A percentile compares a stretch with the other conserved stretches of the same genome.
These are phyloP conservation scores for Agelastica alni DNA, from an alignment of 2,888 invertebrate genomes.

Conservation along the genomic window DNA sequence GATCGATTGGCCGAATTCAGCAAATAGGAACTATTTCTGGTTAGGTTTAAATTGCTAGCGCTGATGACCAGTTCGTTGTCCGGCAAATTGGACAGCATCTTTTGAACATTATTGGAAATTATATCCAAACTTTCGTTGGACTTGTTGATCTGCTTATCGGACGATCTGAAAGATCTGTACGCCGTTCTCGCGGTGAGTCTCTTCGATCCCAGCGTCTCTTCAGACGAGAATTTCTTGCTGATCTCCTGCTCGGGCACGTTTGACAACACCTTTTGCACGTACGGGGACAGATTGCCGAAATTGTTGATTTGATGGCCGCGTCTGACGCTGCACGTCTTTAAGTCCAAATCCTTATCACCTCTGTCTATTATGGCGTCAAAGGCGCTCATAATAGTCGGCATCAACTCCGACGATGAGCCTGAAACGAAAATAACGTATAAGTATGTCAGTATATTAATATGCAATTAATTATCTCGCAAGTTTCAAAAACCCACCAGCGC, in stretches of 20 bases:
- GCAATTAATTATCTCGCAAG: no score
- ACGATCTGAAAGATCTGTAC: conserved; percentile 37
- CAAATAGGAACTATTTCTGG: conserved; percentile 43
- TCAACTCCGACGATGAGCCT: conserved; percentile 87
- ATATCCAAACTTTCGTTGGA: conserved; percentile 52
- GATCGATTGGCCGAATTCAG: conserved; percentile 30
- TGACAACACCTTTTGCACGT: conserved; percentile 66
- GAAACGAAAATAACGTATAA: conserved; percentile 55
- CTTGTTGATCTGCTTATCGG: conserved; percentile 41
- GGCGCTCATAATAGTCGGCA: conserved; percentile 83
- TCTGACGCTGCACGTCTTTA: conserved; percentile 42
- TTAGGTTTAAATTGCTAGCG: conserved; percentile 43
- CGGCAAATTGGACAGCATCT: conserved; percentile 61
- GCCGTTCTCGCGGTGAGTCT: conserved; percentile 25
- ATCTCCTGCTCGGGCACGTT: conserved; percentile 58
- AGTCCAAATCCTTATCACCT: conserved; percentile 37
- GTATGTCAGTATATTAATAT: not conserved
- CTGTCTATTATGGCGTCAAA: conserved; percentile 77
- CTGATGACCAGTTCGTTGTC: conserved; percentile 54
- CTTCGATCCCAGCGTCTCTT: conserved; percentile 44
- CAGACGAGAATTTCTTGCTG: conserved; percentile 52
- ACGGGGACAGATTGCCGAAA: conserved; percentile 64
- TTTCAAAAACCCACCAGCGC: no score
- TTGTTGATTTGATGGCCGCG: conserved; percentile 53
- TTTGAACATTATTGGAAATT: conserved; percentile 61